Evolutionary conservation across 2,888 invertebrate species (phyloP), one percentile per base, ranked within the genome.

Genomic region (Tinea pellionella): DNA sequence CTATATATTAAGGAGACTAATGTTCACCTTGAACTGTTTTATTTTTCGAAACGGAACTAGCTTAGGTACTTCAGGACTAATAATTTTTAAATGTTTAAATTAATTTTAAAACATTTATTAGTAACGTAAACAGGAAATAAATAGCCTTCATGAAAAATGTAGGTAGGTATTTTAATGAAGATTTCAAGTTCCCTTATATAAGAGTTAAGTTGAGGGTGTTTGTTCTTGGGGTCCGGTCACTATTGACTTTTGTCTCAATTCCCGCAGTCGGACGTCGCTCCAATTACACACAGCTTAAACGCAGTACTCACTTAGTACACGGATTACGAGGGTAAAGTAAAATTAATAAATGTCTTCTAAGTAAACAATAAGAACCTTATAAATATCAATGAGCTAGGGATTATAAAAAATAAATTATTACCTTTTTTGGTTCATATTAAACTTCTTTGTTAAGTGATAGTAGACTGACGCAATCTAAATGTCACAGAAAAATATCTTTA

Each of bases 401-500:
- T 30, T 30, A 30, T 30, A 30, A 30, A 9, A 30, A 30, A 30
- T 9, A 30, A 30, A 30, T n/a, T n/a, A 30, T 7, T 30, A 30
- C 9, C 15, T 47, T 47, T 47, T 47, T 47, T 16, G 15, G 9
- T 15, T 47, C 13, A 15, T 15, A 47, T 47, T 37, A 37, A 37
- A 37, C 37, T 9, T 37, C 9, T 37, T 47, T 47, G 47, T 47
- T 16, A 47, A 37, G 37, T 37, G 37, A 47, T 15, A 47, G 16
- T 47, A 47, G 47, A 15, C 47, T 57, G 72, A 69, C 62, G 76
- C 72, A 78, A 78, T 81, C 79, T 81, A 80, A 81, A 82, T 80
- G 73, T 71, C 68, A 69, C 69, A 74, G 79, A 77, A 82, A 83
- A 86, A 84, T 77, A 84, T 74, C 85, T 77, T 66, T 67, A 64